Conservation (phyloP, 2,113 vertebrate species). For the Laterallus jamaicensis region DNA sequence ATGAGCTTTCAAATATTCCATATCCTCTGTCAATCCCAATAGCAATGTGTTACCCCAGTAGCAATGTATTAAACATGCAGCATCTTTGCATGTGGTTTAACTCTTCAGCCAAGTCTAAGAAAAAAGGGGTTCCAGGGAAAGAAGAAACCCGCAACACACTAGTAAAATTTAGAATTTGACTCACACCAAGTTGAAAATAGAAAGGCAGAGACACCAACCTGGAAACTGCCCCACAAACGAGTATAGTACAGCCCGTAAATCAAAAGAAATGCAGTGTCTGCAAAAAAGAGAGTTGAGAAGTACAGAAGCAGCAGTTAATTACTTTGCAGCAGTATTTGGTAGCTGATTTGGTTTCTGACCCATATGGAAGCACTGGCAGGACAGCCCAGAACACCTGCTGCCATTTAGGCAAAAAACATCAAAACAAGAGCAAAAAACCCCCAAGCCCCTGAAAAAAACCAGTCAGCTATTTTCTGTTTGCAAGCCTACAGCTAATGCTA, state of each 20-base stretch:
- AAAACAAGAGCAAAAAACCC: not conserved
- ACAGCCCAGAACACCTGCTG: not conserved
- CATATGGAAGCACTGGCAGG: not conserved
- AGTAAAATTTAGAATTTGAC: not conserved
- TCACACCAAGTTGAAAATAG: not conserved
- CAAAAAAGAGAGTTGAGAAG: not conserved
- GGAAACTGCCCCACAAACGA: not conserved
- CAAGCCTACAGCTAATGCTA: not conserved
- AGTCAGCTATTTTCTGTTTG: not conserved
- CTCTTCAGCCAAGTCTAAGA: not conserved
- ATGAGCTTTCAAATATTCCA: not conserved
- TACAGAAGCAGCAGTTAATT: not conserved
- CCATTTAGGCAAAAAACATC: not conserved
- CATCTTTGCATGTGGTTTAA: not conserved
- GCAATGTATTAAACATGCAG: not conserved
- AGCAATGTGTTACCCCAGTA: not conserved
- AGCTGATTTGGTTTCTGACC: not conserved
- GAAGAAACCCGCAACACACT: fast-evolving
- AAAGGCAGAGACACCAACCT: not conserved
- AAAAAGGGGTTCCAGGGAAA: not conserved
- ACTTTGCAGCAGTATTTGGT: not conserved
- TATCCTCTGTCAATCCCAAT: not conserved
- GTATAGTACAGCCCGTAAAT: not conserved
- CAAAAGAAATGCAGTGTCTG: not conserved
- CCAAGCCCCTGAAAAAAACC: not conserved